Evolutionary conservation across 1,140 invertebrate genomes (phyloP), one percentile per base, ranked within the genome.

Genomic region (Drosophila paulistorum): DNA sequence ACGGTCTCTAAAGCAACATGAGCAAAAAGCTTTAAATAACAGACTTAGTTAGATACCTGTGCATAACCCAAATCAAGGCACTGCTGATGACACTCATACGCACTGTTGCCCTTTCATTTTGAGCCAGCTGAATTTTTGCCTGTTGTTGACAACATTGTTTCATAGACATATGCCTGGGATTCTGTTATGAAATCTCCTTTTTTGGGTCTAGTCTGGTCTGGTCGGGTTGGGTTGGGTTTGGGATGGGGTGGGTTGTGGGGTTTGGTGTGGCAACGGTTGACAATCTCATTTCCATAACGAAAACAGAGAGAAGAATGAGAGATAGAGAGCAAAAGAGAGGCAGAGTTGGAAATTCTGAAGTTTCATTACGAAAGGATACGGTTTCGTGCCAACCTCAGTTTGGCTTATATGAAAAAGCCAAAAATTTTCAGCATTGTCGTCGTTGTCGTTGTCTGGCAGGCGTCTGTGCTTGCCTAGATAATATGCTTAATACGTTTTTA

Each of bases 401-500:
- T 68, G 33, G 33, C 42, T 79, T 76, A 59, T 14, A 69, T 63
- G 61, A 70, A 73, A 83, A 74, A 89, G 64, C 70, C 79, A 68
- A 77, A 80, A 66, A 58, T 42, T 61, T 62, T 39, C 51, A 9
- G 3, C 20, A 26, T 17, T 20, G n/a, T 51, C 20, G n/a, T 51
- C 20, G 10, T 17, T n/a, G 59, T 57, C 13, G 66, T 79, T 68
- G 82, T 79, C 83, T 86, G 79, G 65, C 69, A 79, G 83, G 61
- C 75, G 82, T 81, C 82, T 85, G 75, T 74, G 79, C 67, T 75
- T 79, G 83, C 75, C 80, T 74, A 84, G 84, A 89, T 89, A 90
- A 89, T 89, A 85, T 81, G 84, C 84, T 85, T 90, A 89, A 89
- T 90, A 89, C 81, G 81, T 89, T 87, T 87, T 87, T 89, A 89